These are phyloP conservation scores for Centruroides vittatus DNA, from an alignment of 1,140 invertebrate genomes.

Conservation along the genomic window DNA sequence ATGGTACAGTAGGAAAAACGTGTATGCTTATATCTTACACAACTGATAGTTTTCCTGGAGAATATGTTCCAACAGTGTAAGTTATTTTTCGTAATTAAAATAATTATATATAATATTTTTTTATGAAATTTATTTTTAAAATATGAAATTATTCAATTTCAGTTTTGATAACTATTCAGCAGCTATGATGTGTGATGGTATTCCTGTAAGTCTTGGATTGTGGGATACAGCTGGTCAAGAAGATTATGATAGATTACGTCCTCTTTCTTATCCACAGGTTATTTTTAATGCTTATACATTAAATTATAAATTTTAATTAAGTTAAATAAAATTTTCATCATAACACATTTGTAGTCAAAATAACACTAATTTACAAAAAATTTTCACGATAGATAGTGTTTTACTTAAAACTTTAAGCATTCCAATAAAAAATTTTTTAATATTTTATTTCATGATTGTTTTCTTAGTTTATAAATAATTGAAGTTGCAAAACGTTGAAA, in stretches of 20 bases:
- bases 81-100: constrained; percentile 25
- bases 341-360: too few species aligned
- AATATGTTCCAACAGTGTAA: constrained; percentile 94
- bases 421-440: too few species aligned
- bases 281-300: not conserved
- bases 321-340: too few species aligned
- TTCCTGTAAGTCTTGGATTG: constrained; percentile 83
- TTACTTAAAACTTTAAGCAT: too few species aligned
- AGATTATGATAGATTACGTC: constrained; percentile 20
- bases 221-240: constrained; percentile 46
- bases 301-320: not conserved
- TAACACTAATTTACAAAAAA: too few species aligned
- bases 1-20: constrained; percentile 93
- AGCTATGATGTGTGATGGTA: constrained; percentile 93
- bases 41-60: constrained; percentile 95
- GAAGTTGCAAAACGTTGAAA: too few species aligned
- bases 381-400: too few species aligned
- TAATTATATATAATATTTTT: constrained; percentile 15
- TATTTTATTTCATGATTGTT: too few species aligned
- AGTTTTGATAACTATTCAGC: constrained; percentile 97
- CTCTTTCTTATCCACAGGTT: constrained; percentile 69
- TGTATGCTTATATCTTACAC: constrained; percentile 99
- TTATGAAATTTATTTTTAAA: not conserved
- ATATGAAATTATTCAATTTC: constrained; percentile 20
- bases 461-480: too few species aligned